Percentiles rank a stretch among this genome's conserved stretches.
phyloP scores from a whole-genome alignment of 2,113 vertebrate species.

The Saccopteryx leptura region DNA sequence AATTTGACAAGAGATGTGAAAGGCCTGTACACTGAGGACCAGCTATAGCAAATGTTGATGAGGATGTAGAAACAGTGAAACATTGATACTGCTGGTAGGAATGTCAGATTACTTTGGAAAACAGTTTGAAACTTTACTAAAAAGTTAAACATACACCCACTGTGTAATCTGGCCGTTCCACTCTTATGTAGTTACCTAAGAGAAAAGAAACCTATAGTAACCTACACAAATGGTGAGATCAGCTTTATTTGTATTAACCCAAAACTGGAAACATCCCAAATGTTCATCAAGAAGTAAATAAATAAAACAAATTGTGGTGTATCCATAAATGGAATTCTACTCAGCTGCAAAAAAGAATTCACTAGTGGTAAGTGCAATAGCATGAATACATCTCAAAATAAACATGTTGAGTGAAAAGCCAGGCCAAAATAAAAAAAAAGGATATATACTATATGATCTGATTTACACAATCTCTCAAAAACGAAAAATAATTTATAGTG shows the following conservation, averaged over 20 bases:
- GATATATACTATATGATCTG: background rate
- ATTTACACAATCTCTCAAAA: background rate
- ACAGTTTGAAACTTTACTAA: background rate
- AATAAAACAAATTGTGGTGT: background rate
- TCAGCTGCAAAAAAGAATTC: background rate
- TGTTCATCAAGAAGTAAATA: background rate
- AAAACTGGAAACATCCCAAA: background rate
- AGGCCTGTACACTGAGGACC: background rate
- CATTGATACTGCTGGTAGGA: background rate
- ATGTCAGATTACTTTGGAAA: background rate
- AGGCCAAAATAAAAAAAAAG: background rate
- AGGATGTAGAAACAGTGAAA: background rate
- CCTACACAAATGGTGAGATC: background rate
- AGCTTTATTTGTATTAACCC: background rate
- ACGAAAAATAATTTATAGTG: background rate
- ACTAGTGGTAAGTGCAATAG: background rate
- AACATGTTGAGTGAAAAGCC: background rate
- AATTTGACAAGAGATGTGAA: slow-evolving; percentile 3
- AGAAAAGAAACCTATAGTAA: background rate
- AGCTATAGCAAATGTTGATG: background rate
- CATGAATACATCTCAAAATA: background rate
- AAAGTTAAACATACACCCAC: background rate
- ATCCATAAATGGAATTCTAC: background rate
- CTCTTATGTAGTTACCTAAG: background rate
- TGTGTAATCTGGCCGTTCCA: background rate